Base-by-base conservation (phyloP, 2,113 vertebrate genomes). In the Blennius ocellaris region DNA sequence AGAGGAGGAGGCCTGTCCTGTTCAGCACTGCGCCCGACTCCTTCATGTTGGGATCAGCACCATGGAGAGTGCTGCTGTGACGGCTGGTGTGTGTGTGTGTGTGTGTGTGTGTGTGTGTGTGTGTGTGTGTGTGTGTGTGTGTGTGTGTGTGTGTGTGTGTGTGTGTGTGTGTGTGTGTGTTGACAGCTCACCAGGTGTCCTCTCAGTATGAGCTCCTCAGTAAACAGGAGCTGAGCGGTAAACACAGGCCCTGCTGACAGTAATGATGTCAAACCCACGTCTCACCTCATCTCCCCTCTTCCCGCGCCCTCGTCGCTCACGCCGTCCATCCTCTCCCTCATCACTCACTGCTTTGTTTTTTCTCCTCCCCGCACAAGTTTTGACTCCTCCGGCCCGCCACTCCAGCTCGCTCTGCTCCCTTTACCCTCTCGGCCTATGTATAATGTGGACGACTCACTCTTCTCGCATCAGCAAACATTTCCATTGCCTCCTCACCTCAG, bases 141-240 rank as follows among this genome's bases (percentile, higher is more conserved):
- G 53, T 8, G 52, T 47, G 43, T 15, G 14, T 38, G 58, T 21
- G 58, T 14, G 55, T 9, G 52, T 14, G 50, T 40, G 15, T 45
- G 59, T 54, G 69, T 39, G 63, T 48, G 48, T 40, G 54, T 69
- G 43, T 69, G 66, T 51, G 67, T 65, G 80, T 73, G 82, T 60
- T 90, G 89, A 91, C 90, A 92, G 89, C 87, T 80, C 87, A 81
- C 87, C 92, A 93, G 92, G 92, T 93, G 92, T 92, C 76, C 89
- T 88, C 84, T 83, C 86, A 76, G 82, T 78, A 57, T 70, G 84
- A 78, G 82, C 82, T 82, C 79, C 73, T 85, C 81, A 72, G 83
- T 89, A 90, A 93, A 92, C 91, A 91, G 55, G 68, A 82, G 83
- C 73, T 11, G 63, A 82, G 79, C 48, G 48, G 81, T 91, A 89